Conservation (phyloP, 2,113 vertebrate genomes). For the Menidia beryllina region DNA sequence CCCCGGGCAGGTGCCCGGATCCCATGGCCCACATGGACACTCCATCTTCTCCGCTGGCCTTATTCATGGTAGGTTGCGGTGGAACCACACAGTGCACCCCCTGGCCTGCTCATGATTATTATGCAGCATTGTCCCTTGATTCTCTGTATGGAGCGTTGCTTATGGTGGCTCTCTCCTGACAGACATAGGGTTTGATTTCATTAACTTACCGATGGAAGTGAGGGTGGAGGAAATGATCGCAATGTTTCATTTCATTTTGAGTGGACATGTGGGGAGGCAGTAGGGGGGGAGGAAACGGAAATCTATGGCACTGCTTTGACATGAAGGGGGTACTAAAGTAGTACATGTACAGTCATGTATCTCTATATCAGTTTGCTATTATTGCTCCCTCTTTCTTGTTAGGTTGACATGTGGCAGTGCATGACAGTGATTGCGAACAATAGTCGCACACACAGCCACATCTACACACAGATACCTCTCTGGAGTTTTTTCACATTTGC, state of each 20-base stretch:
- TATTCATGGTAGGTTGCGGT: constrained; percentile 84
- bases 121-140: constrained; percentile 71
- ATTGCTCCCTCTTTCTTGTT: constrained; percentile 62
- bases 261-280: constrained; percentile 63
- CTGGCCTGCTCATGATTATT: constrained; percentile 76
- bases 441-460: constrained; percentile 37
- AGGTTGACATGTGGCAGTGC: constrained; percentile 65
- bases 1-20: constrained; percentile 85
- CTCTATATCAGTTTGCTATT: constrained; percentile 15
- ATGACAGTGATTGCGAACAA: constrained; percentile 68
- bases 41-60: constrained; percentile 87
- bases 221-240: constrained; percentile 69
- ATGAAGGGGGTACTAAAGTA: constrained; percentile 39
- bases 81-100: constrained; percentile 71
- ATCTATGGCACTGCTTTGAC: constrained; percentile 50
- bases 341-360: constrained; percentile 15
- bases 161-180: constrained; percentile 76
- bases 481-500: constrained; percentile 9
- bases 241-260: constrained; percentile 77
- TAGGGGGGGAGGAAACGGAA: constrained; percentile 39
- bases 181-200: constrained; percentile 73
- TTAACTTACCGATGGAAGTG: constrained; percentile 70
- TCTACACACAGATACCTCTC: constrained; percentile 42
- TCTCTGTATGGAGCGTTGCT: constrained; percentile 56
- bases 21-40: constrained; percentile 91